Evolutionary conservation across 2,888 invertebrate species (phyloP).

Genomic region (Cantharis flavilabris): DNA sequence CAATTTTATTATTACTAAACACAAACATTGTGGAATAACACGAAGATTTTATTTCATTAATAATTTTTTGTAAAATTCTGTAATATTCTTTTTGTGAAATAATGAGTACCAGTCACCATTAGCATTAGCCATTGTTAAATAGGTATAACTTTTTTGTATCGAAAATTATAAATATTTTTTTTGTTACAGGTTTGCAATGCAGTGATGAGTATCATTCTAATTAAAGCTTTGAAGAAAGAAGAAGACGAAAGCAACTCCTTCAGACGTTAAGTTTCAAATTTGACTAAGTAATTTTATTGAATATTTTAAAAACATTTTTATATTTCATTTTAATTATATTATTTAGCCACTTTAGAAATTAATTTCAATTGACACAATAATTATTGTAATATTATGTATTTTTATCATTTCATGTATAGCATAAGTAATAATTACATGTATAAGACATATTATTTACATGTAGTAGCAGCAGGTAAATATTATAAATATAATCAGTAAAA

Average conservation of each 20-base stretch:
- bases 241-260: conserved; percentile 64
- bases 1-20: background rate
- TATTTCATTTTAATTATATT: background rate
- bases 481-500: background rate
- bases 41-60: background rate
- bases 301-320: background rate
- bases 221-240: conserved; percentile 77
- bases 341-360: background rate
- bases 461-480: background rate
- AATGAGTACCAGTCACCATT: background rate
- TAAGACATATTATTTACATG: background rate
- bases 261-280: conserved; percentile 17
- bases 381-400: background rate
- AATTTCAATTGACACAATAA: background rate
- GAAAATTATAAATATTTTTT: conserved; percentile 17
- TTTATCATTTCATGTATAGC: background rate
- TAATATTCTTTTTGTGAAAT: background rate
- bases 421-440: background rate
- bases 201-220: conserved; percentile 70
- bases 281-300: background rate
- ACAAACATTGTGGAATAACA: background rate
- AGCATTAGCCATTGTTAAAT: background rate
- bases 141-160: background rate
- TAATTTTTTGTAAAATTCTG: background rate
- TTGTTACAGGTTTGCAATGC: conserved; percentile 68